Base-by-base conservation (phyloP, 2,797 vertebrate species). In the Borostomias antarcticus region DNA sequence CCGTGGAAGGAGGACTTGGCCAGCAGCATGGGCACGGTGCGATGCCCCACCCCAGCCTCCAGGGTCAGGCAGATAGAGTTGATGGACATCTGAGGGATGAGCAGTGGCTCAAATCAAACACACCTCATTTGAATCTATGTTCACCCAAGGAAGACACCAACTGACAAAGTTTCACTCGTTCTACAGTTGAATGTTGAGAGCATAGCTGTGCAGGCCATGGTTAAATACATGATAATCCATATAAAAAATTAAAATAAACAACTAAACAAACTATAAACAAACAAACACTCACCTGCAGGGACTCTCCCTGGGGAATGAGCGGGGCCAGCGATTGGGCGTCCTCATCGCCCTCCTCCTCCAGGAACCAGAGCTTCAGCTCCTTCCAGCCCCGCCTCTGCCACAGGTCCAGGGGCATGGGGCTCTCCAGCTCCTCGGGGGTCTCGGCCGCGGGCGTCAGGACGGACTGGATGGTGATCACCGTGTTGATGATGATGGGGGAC, bases 401-500 rank as follows among this genome's bases (percentile, higher is more conserved):
- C 43, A 99, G 83, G 43, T 96, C 85, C 60, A 90, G 86, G 3
- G 91, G 85, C 68, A 95, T 86, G 5, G 94, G 88, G 80, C 91
- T 93, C 0, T 92, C 89, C 68, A 91, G 87, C 82, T 94, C 87
- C 68, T 93, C 88, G 0, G 90, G 84, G 13, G 90, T 91, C 88
- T 98, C 96, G 0, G 93, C 82, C 29, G 88, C 90, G 50, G 94
- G 93, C 61, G 86, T 95, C 82, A 99, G 82, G 4, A 93, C 96
- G 8, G 96, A 95, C 69, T 96, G 97, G 81, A 99, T 96, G 75
- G 95, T 98, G 82, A 98, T 95, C 62, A 98, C 94, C 0, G 98
- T 98, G 88, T 99, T 99, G 86, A 99, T 95, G 80, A 99, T 99
- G 81, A 98, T 94, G 48, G 98, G 98, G 76, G 96, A 98, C 60